Base-by-base conservation (phyloP, 2,113 vertebrate species). In the Megaceryle torquata region DNA sequence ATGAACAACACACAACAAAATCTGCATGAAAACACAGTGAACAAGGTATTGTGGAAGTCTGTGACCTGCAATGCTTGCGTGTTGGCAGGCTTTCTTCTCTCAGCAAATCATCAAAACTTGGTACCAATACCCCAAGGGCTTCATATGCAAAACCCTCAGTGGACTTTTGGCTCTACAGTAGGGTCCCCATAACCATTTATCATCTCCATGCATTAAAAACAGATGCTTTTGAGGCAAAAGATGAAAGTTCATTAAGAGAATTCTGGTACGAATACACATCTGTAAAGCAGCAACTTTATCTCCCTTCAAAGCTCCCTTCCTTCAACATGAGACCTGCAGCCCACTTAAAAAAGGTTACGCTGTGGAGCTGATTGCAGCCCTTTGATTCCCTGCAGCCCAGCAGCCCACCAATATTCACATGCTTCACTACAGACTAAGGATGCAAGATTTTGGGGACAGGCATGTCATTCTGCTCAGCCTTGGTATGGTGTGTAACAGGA, bases 151-250 rank as follows among this genome's bases (percentile, higher is more conserved):
- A 68, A 83, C 5, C 35, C 60, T 81, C 1, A 1, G 29, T 25
- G 35, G 79, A 64, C 44, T 86, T 88, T 17, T 76, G 60, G 82
- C 53, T 51, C 44, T 81, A 12, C 89, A 76, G 65, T 3, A 53
- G 39, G 24, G 37, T 83, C 44, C 31, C 79, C 56, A 75, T 48
- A 95, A 72, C 28, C 13, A 68, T 12, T n/a, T 56, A n/a, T 81
- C 70, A 93, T 67, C 33, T 81, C 68, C 48, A 41, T 13, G 26
- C 68, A 94, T 74, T 74, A 90, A 88, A 97, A 84, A 13, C 89
- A 95, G 91, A 92, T 79, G 86, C 7, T 93, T 93, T 84, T 53
- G 77, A 84, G 53, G 83, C 77, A 92, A 89, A 94, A 95, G 86
- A 86, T 64, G 64, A 82, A 88, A 96, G 75, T 88, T 91, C 88